Evolutionary conservation across 1,140 invertebrate genomes (phyloP).

Genomic region (Drosophila prosaltans): DNA sequence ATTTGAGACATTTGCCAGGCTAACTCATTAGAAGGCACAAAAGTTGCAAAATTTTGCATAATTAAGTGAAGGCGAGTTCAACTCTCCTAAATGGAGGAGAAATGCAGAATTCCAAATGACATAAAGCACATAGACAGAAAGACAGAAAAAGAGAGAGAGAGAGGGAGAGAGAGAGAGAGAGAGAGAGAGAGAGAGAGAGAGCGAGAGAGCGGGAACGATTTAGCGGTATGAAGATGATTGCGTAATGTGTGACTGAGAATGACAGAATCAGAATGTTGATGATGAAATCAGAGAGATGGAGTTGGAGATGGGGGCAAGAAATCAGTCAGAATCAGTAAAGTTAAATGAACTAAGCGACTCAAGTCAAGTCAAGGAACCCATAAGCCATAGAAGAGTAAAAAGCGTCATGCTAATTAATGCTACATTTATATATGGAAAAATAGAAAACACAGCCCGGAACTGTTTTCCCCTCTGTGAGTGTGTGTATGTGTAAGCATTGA

Average conservation of each 20-base stretch:
- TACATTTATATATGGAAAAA: constrained; percentile 59
- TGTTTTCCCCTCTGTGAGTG: constrained; percentile 17
- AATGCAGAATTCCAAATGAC: constrained; percentile 27
- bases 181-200: neutral
- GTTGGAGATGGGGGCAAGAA: neutral
- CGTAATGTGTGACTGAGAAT: constrained; percentile 46
- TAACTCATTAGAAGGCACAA: constrained; percentile 52
- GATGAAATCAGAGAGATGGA: neutral
- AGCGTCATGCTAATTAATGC: constrained; percentile 73
- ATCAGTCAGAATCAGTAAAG: constrained; percentile 54
- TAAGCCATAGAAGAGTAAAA: constrained; percentile 38
- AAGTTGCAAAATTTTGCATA: constrained; percentile 50
- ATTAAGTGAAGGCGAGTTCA: constrained; percentile 45
- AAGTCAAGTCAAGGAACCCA: constrained; percentile 73
- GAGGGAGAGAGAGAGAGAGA: constrained; percentile 12
- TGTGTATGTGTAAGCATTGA: constrained; percentile 19
- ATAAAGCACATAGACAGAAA: constrained; percentile 5
- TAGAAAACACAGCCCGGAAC: constrained; percentile 51
- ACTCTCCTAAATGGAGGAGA: neutral
- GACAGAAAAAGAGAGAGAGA: constrained; percentile 9
- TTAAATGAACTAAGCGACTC: constrained; percentile 65
- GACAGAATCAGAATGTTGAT: constrained; percentile 29
- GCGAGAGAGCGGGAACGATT: too few relatives aligned
- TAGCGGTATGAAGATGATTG: constrained; percentile 34
- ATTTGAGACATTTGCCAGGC: constrained; percentile 34